Conservation (phyloP, 2,113 vertebrate species). For the Vidua chalybeata region DNA sequence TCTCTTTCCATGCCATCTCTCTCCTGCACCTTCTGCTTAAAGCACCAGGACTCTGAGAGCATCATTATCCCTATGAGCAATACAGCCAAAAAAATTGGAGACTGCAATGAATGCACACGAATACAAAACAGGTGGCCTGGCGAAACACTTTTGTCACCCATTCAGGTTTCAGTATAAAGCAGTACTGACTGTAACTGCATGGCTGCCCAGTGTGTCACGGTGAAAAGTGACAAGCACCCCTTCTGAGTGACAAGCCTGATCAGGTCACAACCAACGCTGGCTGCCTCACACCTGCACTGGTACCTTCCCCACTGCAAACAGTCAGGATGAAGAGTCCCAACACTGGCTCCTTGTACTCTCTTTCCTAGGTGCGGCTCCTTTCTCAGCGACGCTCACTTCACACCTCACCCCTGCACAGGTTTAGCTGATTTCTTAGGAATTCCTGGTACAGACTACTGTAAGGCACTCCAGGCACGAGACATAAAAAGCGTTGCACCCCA, state of each 20-base stretch:
- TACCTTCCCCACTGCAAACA: not conserved
- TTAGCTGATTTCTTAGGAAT: not conserved
- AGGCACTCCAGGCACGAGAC: not conserved
- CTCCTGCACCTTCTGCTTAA: not conserved
- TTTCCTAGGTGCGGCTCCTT: not conserved
- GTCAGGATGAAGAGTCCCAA: not conserved
- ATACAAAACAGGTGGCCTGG: not conserved
- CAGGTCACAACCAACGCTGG: fast-evolving
- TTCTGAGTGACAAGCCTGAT: not conserved
- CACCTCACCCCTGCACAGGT: not conserved
- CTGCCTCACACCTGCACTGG: not conserved
- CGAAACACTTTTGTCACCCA: not conserved
- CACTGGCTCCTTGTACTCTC: fast-evolving
- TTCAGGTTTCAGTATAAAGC: not conserved
- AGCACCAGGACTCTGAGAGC: not conserved
- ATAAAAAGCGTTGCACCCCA: too few relatives aligned
- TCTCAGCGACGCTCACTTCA: not conserved
- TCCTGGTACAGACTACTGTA: not conserved
- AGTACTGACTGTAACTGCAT: not conserved
- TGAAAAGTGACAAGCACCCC: not conserved
- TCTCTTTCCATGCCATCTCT: not conserved
- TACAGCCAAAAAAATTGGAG: not conserved
- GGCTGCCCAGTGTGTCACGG: not conserved
- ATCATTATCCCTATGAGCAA: slow-evolving; percentile 10
- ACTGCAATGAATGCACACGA: fast-evolving